Evolutionary conservation across 53 echinoderm and acorn worm genomes (phyloP).

Genomic region (Henricia sp.): DNA sequence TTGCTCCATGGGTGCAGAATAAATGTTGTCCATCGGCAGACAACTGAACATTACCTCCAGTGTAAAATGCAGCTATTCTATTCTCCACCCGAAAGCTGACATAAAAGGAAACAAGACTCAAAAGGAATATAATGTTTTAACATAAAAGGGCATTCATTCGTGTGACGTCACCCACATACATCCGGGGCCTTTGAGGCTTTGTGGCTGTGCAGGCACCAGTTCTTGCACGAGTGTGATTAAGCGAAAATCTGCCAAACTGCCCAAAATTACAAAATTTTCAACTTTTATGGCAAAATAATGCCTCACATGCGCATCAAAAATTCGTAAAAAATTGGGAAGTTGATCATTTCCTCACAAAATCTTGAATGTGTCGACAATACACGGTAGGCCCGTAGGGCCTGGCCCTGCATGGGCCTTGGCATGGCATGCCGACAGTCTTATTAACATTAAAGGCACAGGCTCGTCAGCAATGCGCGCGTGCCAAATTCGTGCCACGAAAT

Average conservation of each 20-base stretch:
- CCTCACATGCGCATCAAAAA: too few species aligned
- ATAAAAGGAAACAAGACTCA: neutral
- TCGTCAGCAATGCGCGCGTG: too few species aligned
- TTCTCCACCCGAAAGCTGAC: slow-evolving; percentile 80
- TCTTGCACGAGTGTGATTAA: neutral
- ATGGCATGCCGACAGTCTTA: too few species aligned
- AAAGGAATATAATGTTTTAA: neutral
- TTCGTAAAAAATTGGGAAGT: too few species aligned
- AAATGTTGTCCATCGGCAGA: slow-evolving; percentile 76
- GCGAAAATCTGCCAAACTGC: neutral
- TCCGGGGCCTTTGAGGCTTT: neutral
- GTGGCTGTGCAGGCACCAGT: neutral
- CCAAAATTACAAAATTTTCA: neutral
- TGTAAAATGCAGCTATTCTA: slow-evolving; percentile 91
- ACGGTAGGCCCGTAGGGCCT: too few species aligned
- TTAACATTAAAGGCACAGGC: too few species aligned
- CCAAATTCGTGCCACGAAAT: too few species aligned
- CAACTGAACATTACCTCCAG: slow-evolving; percentile 85
- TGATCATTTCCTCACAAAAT: too few species aligned
- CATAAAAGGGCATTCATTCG: too few species aligned
- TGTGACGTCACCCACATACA: neutral
- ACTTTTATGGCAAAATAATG: too few species aligned
- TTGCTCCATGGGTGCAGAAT: slow-evolving; percentile 84
- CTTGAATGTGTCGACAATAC: too few species aligned
- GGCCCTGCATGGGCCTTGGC: too few species aligned